These are phyloP conservation scores for Lamellibrachia columna DNA, from an alignment of 2,888 invertebrate species.

Conservation along the genomic window DNA sequence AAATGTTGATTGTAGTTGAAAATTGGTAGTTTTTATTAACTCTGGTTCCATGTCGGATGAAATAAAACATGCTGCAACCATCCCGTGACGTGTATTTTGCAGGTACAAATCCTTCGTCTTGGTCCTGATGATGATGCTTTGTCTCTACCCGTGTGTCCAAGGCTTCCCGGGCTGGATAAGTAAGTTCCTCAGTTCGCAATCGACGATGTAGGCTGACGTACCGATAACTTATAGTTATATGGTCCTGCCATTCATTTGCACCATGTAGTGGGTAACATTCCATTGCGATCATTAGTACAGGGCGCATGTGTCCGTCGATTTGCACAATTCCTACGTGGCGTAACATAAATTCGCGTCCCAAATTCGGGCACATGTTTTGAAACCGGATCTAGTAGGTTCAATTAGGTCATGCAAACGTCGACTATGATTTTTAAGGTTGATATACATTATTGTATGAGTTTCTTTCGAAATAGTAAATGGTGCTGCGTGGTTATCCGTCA, in stretches of 20 bases:
- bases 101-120: neutral
- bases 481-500: neutral
- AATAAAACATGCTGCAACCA: neutral
- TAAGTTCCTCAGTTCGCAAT: neutral
- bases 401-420: neutral
- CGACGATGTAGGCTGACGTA: neutral
- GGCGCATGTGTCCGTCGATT: neutral
- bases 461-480: neutral
- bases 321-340: neutral
- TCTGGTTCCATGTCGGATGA: neutral
- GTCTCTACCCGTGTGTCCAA: neutral
- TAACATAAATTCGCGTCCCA: neutral
- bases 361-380: neutral
- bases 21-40: neutral
- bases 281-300: no score
- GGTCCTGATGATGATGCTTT: neutral
- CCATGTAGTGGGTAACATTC: neutral
- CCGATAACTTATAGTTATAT: neutral
- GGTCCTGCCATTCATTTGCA: neutral
- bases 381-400: neutral
- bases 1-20: neutral
- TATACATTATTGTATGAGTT: neutral
- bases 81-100: neutral
- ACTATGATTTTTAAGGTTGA: neutral
- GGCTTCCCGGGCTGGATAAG: neutral